Evolutionary conservation across 1,140 invertebrate genomes (phyloP), one percentile per base, ranked within the genome.

Genomic region (Saccostrea echinata): DNA sequence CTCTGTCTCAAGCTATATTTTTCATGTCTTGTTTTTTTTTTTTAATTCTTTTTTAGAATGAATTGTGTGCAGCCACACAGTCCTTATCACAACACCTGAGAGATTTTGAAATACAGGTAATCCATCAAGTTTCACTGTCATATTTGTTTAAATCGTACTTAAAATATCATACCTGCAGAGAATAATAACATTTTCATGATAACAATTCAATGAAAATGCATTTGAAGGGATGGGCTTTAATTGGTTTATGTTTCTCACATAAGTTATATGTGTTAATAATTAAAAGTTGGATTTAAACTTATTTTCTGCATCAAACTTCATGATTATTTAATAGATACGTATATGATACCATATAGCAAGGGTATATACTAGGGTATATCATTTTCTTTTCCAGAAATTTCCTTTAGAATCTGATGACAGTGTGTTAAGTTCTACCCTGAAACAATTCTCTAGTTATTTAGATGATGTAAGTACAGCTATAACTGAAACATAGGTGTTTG

Each of bases 321-420:
- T 43, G 1, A 43, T 43, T 9, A 43, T 43, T 8, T 43, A 9
- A 43, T 43, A 43, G 9, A 8, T 2, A 43, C 6, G 4, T 8
- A 43, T 43, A 6, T 43, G 43, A 43, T 43, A 43, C 43, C 43
- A 43, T 43, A 43, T 43, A 9, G 9, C 43, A 43, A 43, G 43
- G 43, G 9, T 43, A 33, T 80, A 80, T 33, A 8, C 24, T 80
- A 8, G 11, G 16, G 1, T 33, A 80, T 35, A 76, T 35, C 18
- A 9, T 76, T 35, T 85, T 84, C 90, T 91, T 86, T 93, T 91
- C 84, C 89, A 95, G 95, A 93, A 93, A 90, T 95, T 95, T 92
- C 94, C 95, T n/a, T 88, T 95, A 52, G 95, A 95, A 89, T 91
- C 91, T 80, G 94, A 95, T 86, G 94, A 95, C 81, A 95, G 94